phyloP scores from a whole-genome alignment of 2,797 vertebrate species.

The Thalassophryne amazonica region DNA sequence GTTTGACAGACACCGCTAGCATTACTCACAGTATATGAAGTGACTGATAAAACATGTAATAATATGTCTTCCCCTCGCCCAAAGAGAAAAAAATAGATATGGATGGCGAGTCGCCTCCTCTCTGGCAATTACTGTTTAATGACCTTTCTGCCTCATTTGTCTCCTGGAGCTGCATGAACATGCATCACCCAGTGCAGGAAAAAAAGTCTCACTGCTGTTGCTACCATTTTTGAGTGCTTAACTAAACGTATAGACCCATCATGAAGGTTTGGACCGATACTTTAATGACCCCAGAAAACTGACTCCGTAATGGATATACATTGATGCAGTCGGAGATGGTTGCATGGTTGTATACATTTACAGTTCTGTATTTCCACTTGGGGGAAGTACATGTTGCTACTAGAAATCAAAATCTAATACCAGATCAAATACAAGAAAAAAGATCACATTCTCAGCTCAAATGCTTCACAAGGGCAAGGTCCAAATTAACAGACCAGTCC shows the following conservation, averaged over 20 bases:
- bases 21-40: neutral
- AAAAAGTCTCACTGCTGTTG: neutral
- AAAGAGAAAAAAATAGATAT: neutral
- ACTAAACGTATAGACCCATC: neutral
- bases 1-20: constrained; percentile 8
- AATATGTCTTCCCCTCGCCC: neutral
- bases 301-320: no score
- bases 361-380: no score
- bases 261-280: no score
- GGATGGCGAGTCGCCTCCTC: constrained; percentile 6
- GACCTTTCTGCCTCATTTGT: constrained; percentile 39
- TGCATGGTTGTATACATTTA: no score
- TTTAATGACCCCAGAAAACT: no score
- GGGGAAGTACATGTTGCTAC: no score
- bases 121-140: constrained; percentile 18
- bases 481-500: no score
- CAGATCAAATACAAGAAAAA: no score
- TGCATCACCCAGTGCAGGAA: neutral
- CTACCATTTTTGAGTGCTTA: neutral
- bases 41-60: constrained; percentile 14
- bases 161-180: constrained; percentile 18
- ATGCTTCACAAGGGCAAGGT: no score
- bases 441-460: no score
- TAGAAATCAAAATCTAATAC: no score
- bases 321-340: no score